Evolutionary conservation across 1,140 invertebrate genomes (phyloP), one percentile per base, ranked within the genome.

Genomic region (Thaumatotibia leucotreta): DNA sequence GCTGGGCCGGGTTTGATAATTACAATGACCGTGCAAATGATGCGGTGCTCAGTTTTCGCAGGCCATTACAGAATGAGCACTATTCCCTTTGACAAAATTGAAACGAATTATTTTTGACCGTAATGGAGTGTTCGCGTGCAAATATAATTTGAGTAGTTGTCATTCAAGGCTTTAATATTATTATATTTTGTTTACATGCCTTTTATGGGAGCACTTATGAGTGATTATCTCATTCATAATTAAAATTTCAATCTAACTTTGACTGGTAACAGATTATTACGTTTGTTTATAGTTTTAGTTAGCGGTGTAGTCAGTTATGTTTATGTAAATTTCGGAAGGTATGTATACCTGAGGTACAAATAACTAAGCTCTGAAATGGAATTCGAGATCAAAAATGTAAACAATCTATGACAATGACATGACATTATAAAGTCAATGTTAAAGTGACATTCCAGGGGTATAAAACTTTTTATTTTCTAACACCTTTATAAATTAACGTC

Each of bases 91-190:
- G 67, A 66, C 65, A 32, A 81, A 83, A 85, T 85, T 84, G 78
- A 85, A 82, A 84, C 75, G 76, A 75, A 80, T 82, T 81, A 84
- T 72, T 69, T 69, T 73, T 71, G 63, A 54, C 61, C 61, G 61
- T 81, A 76, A 86, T 83, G 82, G 69, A 70, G 67, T 54, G 72
- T 80, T 87, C 76, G 84, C 84, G 82, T 86, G 82, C 64, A 67
- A 54, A 61, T 68, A 65, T 70, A 72, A 77, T 75, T 80, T 71
- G 65, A 63, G 64, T 65, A 58, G 68, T 72, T 72, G 76, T 82
- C 75, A 71, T 69, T 17, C 35, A 9, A 23, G 17, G 17, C 29
- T 29, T 35, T 22, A 33, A 35, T 62, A 31, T 33, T 27, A 32
- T n/a, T 61, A 17, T 10, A 24, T 14, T 11, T 45, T 45, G 39